These are phyloP conservation scores for Paracanthobrama guichenoti DNA, from an alignment of 2,113 vertebrate genomes.

Conservation along the genomic window DNA sequence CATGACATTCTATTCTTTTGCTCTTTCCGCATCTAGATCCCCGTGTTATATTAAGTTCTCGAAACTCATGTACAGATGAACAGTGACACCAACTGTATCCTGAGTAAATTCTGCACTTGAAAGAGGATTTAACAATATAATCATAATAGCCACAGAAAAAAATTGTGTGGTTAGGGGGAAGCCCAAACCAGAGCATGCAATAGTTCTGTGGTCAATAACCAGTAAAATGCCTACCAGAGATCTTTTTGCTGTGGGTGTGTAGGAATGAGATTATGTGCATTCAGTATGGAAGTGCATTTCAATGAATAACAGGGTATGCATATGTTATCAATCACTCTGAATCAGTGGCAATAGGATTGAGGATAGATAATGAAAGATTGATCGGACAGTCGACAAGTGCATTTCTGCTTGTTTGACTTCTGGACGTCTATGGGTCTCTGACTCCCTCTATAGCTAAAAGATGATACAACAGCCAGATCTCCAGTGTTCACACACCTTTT, in stretches of 20 bases:
- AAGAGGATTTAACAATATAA: background rate
- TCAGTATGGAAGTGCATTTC: background rate
- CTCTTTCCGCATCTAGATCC: background rate
- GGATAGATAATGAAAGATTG: background rate
- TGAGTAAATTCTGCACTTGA: background rate
- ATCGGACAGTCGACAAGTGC: background rate
- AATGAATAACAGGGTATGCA: background rate
- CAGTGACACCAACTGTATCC: background rate
- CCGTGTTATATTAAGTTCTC: background rate
- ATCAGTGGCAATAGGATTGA: background rate
- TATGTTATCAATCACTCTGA: conserved; percentile 22
- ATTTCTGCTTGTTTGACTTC: background rate
- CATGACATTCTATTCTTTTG: background rate
- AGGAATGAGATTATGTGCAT: conserved; percentile 11
- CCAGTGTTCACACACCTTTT: background rate
- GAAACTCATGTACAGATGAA: background rate
- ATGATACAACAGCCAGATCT: background rate
- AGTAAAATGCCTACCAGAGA: conserved; percentile 6
- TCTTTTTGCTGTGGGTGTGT: background rate
- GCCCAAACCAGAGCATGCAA: background rate
- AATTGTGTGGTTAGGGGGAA: conserved; percentile 2
- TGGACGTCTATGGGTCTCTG: conserved; percentile 40
- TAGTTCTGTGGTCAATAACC: conserved; percentile 14
- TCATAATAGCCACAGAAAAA: background rate
- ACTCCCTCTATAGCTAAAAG: conserved; percentile 59